phyloP scores from a whole-genome alignment of 37 sponge, comb jelly and placozoan genomes.

The Chondrosia reniformis region DNA sequence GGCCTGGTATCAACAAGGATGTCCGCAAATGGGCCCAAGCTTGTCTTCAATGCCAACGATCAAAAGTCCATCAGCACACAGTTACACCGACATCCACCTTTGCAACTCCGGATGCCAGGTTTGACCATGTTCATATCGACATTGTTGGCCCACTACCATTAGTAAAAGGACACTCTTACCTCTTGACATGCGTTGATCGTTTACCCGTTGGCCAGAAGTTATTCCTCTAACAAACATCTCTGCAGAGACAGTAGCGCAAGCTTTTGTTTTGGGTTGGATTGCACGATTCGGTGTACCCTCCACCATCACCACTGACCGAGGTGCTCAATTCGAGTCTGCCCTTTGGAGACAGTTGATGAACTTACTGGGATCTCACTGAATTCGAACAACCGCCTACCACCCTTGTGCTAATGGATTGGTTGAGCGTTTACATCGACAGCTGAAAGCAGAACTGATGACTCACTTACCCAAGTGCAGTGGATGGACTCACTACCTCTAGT shows the following conservation, averaged over 20 bases:
- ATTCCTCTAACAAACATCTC: slow-evolving; percentile 28
- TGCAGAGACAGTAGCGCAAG: slow-evolving; percentile 39
- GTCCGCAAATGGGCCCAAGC: slow-evolving; percentile 32
- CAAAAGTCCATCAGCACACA: slow-evolving; percentile 43
- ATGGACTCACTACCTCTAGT: slow-evolving; percentile 20
- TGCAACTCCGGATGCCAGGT: slow-evolving; percentile 23
- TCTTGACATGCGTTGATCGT: slow-evolving; percentile 42
- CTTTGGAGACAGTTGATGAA: slow-evolving; percentile 33
- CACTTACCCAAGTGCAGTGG: slow-evolving; percentile 2
- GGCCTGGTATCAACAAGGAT: slow-evolving; percentile 45
- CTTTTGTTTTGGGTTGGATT: slow-evolving; percentile 43
- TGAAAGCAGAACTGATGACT: slow-evolving; percentile 23
- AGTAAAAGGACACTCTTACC: slow-evolving; percentile 22
- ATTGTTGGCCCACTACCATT: slow-evolving; percentile 52
- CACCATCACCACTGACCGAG: slow-evolving; percentile 51
- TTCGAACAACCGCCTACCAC: slow-evolving; percentile 45
- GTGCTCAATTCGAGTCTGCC: slow-evolving; percentile 47
- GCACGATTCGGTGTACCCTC: slow-evolving; percentile 58
- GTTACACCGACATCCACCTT: slow-evolving; percentile 11
- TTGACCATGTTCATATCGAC: slow-evolving; percentile 38
- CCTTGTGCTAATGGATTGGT: slow-evolving; percentile 37
- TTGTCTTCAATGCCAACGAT: slow-evolving; percentile 35
- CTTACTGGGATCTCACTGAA: slow-evolving; percentile 1
- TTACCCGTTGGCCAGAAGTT: slow-evolving; percentile 45
- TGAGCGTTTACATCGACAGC: slow-evolving; percentile 25